Percentiles rank a stretch among this genome's conserved stretches.
phyloP scores from a whole-genome alignment of 2,888 invertebrate genomes.

The Hypselothyrea guttata region DNA sequence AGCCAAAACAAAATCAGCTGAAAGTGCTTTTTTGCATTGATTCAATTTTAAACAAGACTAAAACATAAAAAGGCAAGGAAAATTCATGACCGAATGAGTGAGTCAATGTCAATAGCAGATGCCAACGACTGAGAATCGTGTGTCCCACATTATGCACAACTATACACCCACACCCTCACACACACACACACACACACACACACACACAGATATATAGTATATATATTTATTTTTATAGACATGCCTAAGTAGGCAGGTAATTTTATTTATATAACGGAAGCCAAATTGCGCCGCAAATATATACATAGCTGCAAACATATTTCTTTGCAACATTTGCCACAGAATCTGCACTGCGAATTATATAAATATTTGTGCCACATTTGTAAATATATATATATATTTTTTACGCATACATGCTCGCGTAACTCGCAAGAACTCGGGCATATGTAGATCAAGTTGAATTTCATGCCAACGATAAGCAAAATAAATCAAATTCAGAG shows the following conservation, averaged over 20 bases:
- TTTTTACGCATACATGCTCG: not conserved
- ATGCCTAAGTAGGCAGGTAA: constrained; percentile 12
- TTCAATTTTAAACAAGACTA: not conserved
- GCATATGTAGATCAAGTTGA: constrained; percentile 55
- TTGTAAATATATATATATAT: constrained; percentile 14
- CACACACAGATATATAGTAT: not conserved
- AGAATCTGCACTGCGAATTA: constrained; percentile 47
- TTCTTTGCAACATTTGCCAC: constrained; percentile 17
- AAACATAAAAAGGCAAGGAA: constrained; percentile 1
- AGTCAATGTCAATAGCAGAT: constrained; percentile 50
- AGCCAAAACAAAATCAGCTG: too few species aligned
- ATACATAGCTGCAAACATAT: not conserved
- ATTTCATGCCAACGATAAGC: constrained; percentile 53
- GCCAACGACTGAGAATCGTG: constrained; percentile 24
- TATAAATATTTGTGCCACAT: constrained; percentile 61
- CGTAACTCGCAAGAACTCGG: constrained; percentile 6
- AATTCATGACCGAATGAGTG: constrained; percentile 31
- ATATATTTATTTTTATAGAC: not conserved
- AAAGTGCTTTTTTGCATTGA: not conserved
- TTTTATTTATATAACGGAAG: constrained; percentile 51
- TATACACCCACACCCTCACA: not conserved
- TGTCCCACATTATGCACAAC: constrained; percentile 32
- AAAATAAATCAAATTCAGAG: constrained; percentile 48
- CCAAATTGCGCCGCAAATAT: constrained; percentile 55
- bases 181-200: not conserved